These are phyloP conservation scores for Steinernema khuongi DNA, from an alignment of 1,140 invertebrate species.

Conservation along the genomic window DNA sequence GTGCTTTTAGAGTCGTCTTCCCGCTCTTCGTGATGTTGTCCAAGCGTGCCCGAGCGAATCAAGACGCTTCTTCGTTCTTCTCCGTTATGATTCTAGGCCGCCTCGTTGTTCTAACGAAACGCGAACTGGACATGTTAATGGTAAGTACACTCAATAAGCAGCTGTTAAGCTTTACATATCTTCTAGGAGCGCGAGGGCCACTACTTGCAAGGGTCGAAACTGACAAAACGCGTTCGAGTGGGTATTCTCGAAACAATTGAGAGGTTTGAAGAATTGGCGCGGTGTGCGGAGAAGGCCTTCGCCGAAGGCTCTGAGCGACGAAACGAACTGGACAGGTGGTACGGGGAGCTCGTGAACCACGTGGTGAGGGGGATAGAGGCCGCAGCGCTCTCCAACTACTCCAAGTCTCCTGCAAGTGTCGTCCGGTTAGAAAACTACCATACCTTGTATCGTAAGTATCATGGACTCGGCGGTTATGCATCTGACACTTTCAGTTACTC, in stretches of 20 bases:
- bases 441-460: constrained; percentile 70
- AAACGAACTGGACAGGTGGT: constrained; percentile 93
- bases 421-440: constrained; percentile 87
- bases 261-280: constrained; percentile 32
- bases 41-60: constrained; percentile 80
- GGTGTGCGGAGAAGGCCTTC: constrained; percentile 70
- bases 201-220: background rate
- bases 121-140: constrained; percentile 88
- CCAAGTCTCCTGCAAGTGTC: constrained; percentile 86
- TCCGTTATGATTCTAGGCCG: constrained; percentile 77
- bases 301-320: constrained; percentile 79
- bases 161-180: constrained; percentile 29
- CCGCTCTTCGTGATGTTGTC: constrained; percentile 80
- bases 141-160: constrained; percentile 49
- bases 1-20: constrained; percentile 75
- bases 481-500: constrained; percentile 63
- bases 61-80: constrained; percentile 80
- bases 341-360: constrained; percentile 74
- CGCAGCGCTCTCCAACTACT: constrained; percentile 77
- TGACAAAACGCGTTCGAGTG: constrained; percentile 37
- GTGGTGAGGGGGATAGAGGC: constrained; percentile 78
- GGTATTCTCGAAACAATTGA: constrained; percentile 41
- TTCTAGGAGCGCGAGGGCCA: constrained; percentile 26
- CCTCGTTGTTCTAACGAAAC: constrained; percentile 82
- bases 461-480: background rate